Base-by-base conservation (phyloP, 64 coral and sea anemone species). In the Exaiptasia diaphana region DNA sequence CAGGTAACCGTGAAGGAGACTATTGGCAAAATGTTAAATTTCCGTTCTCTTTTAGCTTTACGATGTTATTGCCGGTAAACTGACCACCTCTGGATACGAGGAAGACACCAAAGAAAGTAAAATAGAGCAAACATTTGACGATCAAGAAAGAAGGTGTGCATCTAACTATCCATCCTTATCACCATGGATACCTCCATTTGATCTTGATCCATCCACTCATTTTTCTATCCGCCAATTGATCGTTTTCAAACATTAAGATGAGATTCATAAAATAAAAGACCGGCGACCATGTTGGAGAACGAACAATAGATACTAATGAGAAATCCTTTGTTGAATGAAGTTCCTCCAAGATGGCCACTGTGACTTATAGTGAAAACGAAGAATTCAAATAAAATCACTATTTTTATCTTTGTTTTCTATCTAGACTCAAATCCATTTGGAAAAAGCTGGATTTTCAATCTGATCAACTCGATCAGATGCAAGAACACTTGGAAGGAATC, bases 61-160 rank as follows among this genome's bases (percentile, higher is more conserved):
- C 45, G 69, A 73, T 40, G 41, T 73, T 37, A 73, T 73, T 42
- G 69, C 69, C 28, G 69, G 69, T n/a, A 73, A 35, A 4, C 20
- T 73, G 33, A 73, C 39, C 1, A 25, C 22, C 22, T 18, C 33
- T 45, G 40, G 69, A 2, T 73, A 45, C 27, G 69, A 73, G 20
- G 69, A 73, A 73, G 26, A 71, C 4, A 3, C 40, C 40, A 42
- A 29, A 43, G 69, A 37, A 9, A 49, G 27, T 22, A 40, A 73
- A 49, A 40, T 73, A n/a, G 69, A 73, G 11, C 40, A 73, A 45
- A 30, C 44, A 32, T 42, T 73, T n/a, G 69, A 73, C 13, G 38
- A 73, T 17, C 69, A 73, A 49, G 69, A 73, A 73, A 35, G 44
- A 24, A 73, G 69, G 69, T 73, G 49, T 10, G 49, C n/a, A 52